Conservation (phyloP, 2,888 invertebrate species). For the Latrodectus elegans region DNA sequence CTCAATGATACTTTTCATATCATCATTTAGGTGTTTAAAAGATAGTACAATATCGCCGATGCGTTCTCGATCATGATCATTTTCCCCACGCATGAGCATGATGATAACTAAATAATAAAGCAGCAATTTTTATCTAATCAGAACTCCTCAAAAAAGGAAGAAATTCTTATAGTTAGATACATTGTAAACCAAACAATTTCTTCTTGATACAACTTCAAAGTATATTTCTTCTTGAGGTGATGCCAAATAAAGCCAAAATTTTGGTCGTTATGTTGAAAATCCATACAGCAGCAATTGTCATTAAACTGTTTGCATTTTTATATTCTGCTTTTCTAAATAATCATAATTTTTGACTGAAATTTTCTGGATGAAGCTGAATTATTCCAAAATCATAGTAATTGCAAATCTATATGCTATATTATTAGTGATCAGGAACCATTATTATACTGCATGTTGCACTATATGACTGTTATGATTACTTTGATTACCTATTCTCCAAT, state of each 20-base stretch:
- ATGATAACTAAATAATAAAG: background rate
- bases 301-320: background rate
- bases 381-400: background rate
- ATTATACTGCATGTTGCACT: background rate
- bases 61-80: background rate
- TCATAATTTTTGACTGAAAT: background rate
- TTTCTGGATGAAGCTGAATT: background rate
- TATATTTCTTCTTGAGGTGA: background rate
- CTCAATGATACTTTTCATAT: background rate
- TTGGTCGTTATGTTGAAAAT: background rate
- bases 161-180: background rate
- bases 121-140: background rate
- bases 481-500: background rate
- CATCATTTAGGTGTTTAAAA: background rate
- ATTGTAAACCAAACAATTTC: background rate
- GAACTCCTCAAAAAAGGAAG: background rate
- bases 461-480: background rate
- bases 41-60: background rate
- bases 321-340: background rate
- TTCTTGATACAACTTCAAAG: no score
- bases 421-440: background rate
- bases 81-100: background rate
- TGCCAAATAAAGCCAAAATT: background rate
- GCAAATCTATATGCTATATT: background rate
- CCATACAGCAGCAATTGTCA: background rate